A percentile compares a stretch with the other conserved stretches of the same genome.
Evolutionary conservation across 2,113 vertebrate genomes (phyloP).

Genomic region (Chunga burmeisteri): DNA sequence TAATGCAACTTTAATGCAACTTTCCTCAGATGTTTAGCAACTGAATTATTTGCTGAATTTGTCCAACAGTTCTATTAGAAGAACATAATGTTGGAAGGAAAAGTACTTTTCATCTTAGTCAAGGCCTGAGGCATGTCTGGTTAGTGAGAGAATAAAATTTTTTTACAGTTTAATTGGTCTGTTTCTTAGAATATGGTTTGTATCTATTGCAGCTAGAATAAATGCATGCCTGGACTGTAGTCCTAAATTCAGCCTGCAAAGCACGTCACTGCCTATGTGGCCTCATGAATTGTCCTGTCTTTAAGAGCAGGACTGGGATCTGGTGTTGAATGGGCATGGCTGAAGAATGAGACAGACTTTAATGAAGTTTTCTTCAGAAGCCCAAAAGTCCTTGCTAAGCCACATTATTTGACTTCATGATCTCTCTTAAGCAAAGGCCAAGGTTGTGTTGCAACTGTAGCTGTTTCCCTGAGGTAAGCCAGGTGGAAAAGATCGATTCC

Average conservation of each 20-base stretch:
- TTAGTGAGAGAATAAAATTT: neutral
- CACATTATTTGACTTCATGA: fast-evolving
- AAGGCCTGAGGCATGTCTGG: neutral
- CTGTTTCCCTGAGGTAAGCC: neutral
- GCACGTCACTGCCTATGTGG: neutral
- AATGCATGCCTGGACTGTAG: neutral
- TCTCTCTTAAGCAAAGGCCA: neutral
- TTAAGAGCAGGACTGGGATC: neutral
- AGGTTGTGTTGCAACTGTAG: neutral
- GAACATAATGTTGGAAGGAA: neutral
- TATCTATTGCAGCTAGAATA: neutral
- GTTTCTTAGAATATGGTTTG: neutral
- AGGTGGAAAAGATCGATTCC: neutral
- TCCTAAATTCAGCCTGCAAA: neutral
- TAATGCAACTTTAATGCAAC: neutral
- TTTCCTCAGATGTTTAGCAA: conserved; percentile 11
- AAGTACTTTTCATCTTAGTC: conserved; percentile 1
- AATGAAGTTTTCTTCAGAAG: neutral
- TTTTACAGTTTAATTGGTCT: conserved; percentile 3
- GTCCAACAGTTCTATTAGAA: neutral
- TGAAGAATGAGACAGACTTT: neutral
- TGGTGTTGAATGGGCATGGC: neutral
- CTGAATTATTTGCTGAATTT: neutral
- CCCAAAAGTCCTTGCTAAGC: neutral
- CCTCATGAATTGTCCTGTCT: neutral